These are phyloP conservation scores for Corythornis vintsioides DNA, from an alignment of 2,113 vertebrate genomes.

Conservation along the genomic window DNA sequence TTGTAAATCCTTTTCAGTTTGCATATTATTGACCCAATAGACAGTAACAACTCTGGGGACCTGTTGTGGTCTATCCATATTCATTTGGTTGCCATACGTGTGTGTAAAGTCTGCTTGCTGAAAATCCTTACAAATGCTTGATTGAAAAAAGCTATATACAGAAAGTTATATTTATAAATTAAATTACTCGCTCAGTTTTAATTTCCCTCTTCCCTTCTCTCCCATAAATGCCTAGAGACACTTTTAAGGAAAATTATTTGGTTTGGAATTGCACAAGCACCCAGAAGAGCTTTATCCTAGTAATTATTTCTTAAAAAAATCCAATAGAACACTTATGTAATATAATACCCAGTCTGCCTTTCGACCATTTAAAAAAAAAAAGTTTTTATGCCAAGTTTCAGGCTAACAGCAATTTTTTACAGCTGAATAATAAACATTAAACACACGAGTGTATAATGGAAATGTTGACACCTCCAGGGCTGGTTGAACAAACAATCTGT, in stretches of 20 bases:
- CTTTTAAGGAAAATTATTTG: constrained; percentile 41
- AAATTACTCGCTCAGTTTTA: constrained; percentile 51
- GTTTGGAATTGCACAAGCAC: constrained; percentile 17
- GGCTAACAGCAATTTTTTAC: neutral
- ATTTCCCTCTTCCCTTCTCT: constrained; percentile 40
- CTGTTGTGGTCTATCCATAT: constrained; percentile 59
- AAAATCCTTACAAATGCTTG: constrained; percentile 56
- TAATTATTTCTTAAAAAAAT: neutral
- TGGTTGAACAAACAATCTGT: neutral
- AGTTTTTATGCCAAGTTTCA: neutral
- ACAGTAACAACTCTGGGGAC: constrained; percentile 54
- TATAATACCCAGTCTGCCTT: constrained; percentile 1
- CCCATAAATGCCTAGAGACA: constrained; percentile 35
- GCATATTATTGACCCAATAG: constrained; percentile 61
- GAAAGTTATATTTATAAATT: constrained; percentile 38
- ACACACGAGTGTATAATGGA: neutral
- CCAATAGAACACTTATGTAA: neutral
- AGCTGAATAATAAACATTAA: constrained; percentile 46
- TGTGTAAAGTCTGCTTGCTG: constrained; percentile 39
- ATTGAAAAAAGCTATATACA: constrained; percentile 35
- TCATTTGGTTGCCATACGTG: constrained; percentile 33
- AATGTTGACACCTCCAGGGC: constrained; percentile 11
- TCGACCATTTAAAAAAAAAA: neutral
- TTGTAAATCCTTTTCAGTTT: constrained; percentile 69
- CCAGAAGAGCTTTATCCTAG: constrained; percentile 37